Evolutionary conservation across 2,888 invertebrate species (phyloP), one percentile per base, ranked within the genome.

Genomic region (Synanthedon myopaeformis): DNA sequence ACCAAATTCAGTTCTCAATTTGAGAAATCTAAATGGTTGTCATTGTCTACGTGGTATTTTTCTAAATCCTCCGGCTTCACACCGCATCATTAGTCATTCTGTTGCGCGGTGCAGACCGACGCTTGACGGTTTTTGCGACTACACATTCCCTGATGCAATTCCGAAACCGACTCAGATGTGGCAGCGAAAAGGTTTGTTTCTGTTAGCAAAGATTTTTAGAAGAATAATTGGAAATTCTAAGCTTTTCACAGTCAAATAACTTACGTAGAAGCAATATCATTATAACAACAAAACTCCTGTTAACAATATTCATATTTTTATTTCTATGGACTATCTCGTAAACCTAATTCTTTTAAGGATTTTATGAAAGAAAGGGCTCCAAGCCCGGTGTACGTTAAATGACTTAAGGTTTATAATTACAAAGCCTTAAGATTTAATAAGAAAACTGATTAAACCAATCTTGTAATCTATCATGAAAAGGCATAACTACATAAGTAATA

Each of bases 1-100:
- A 35, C n/a, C 41, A 35, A 60, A 61, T 60, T 57, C 57, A 61
- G 63, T 62, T 59, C 64, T 66, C 70, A 73, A 75, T 79, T 75
- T 76, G 72, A 68, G 61, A 64, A 75, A 74, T 76, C 78, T 74
- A 72, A 74, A 76, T 68, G 69, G 67, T 58, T 62, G 64, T 72
- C 68, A 74, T 74, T 76, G 76, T 77, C 72, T 79, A 72, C 70
- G 75, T 68, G 70, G 72, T 78, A 78, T 78, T 79, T 81, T 78
- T 76, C 69, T 68, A 71, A 77, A 79, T 75, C 75, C 74, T 63
- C 63, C 49, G 65, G 64, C 65, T 65, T 67, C 65, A 48, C 51
- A 59, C 59, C 56, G 59, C 66, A 79, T 82, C 83, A 83, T 84
- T 84, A 79, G 72, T 86, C 82, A 83, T 78, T 66, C 68, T 63